Conservation (phyloP, 2,113 vertebrate species). For the Neotragus moschatus region DNA sequence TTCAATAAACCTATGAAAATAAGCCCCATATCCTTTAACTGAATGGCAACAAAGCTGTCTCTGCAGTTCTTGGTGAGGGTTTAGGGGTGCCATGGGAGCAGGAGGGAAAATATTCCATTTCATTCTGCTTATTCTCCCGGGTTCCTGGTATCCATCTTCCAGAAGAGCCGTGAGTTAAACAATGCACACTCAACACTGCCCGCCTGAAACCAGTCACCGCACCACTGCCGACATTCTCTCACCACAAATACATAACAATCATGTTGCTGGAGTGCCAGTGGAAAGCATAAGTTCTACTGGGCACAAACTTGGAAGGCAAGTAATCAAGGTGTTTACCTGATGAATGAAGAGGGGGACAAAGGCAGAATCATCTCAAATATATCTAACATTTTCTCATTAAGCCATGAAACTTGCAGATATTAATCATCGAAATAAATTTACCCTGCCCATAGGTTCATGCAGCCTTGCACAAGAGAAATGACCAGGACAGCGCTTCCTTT, state of each 20-base stretch:
- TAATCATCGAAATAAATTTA: conserved; percentile 81
- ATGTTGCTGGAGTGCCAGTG: not conserved
- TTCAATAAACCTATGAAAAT: not conserved
- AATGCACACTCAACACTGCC: not conserved
- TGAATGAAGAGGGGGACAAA: conserved; percentile 48
- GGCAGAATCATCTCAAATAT: conserved; percentile 70
- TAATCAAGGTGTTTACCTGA: conserved; percentile 64
- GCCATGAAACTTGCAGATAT: conserved; percentile 77
- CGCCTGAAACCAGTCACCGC: conserved; percentile 18
- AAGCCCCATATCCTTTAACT: not conserved
- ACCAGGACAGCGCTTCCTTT: conserved; percentile 75
- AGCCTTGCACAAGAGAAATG: conserved; percentile 77
- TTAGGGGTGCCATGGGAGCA: not conserved
- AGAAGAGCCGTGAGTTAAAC: conserved; percentile 31
- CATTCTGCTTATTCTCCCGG: conserved; percentile 32
- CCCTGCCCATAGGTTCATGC: conserved; percentile 76
- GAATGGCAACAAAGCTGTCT: not conserved
- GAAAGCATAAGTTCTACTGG: conserved; percentile 1
- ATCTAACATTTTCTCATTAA: conserved; percentile 76
- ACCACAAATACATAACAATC: conserved; percentile 17
- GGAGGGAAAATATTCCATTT: conserved; percentile 41
- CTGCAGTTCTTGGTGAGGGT: conserved; percentile 9
- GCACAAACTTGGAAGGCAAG: conserved; percentile 41
- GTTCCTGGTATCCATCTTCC: conserved; percentile 2
- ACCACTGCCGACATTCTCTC: not conserved